Conservation (phyloP, 2,113 vertebrate species). For the Mionectes macconnelli region DNA sequence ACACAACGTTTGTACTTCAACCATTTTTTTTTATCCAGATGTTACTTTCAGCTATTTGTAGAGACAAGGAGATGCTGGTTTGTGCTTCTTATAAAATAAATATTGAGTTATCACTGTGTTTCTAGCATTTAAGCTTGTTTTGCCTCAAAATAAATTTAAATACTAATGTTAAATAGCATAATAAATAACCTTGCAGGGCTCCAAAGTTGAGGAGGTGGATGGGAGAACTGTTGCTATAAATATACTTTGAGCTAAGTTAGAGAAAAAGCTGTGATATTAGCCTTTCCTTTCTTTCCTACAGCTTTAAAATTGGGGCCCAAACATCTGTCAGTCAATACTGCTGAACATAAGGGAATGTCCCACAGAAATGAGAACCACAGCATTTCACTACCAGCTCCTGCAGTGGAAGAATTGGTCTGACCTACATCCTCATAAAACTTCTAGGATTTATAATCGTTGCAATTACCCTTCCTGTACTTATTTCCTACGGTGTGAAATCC, state of each 20-base stretch:
- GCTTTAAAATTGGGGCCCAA: background rate
- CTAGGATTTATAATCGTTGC: background rate
- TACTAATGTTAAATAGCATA: background rate
- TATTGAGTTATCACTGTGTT: background rate
- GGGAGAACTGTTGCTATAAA: background rate
- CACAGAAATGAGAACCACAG: background rate
- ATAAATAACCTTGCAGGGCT: background rate
- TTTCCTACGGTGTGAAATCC: background rate
- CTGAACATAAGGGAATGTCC: background rate
- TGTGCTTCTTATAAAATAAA: background rate
- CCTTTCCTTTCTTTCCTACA: background rate
- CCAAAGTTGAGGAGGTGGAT: background rate
- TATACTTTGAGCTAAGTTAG: background rate
- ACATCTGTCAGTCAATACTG: background rate
- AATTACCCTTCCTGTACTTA: background rate
- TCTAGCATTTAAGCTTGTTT: background rate
- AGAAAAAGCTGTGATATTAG: background rate
- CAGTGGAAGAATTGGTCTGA: background rate
- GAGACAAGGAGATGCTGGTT: background rate
- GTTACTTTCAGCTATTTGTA: background rate
- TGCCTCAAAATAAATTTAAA: background rate
- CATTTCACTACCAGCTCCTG: background rate
- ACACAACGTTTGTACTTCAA: background rate
- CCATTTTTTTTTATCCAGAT: background rate
- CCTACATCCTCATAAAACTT: background rate